phyloP scores from a whole-genome alignment of 2,797 vertebrate species.

The Lagorchestes hirsutus region DNA sequence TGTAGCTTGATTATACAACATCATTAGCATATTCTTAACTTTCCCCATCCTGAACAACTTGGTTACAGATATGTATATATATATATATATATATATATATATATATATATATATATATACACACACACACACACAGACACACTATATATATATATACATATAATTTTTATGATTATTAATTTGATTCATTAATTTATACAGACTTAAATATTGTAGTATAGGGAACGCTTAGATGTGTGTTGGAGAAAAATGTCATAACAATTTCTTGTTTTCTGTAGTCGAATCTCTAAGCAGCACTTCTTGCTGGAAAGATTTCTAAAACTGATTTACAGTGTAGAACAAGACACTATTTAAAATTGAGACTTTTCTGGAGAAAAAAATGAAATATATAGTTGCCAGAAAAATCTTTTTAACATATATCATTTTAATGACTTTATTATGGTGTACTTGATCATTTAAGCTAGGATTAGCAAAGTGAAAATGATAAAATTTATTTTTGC shows the following conservation, averaged over 20 bases:
- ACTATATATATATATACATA: no score
- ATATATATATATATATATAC: no score
- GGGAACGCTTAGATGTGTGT: background rate
- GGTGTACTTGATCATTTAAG: background rate
- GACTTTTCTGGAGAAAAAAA: background rate
- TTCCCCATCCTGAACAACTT: background rate
- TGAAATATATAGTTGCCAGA: background rate
- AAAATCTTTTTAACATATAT: background rate
- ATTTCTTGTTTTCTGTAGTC: background rate
- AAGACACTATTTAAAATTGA: background rate
- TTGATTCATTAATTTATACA: background rate
- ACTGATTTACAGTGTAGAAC: background rate
- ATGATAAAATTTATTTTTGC: background rate
- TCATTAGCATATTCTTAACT: background rate
- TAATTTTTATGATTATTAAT: background rate
- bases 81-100: background rate
- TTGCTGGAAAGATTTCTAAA: background rate
- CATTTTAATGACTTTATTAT: background rate
- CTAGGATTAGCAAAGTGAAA: background rate
- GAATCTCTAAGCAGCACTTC: background rate
- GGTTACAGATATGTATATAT: background rate
- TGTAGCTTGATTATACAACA: background rate
- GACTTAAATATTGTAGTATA: background rate
- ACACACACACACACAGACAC: no score
- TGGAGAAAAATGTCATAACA: background rate